Base-by-base conservation (phyloP, 2,888 invertebrate species). In the Andrena hattorfiana region DNA sequence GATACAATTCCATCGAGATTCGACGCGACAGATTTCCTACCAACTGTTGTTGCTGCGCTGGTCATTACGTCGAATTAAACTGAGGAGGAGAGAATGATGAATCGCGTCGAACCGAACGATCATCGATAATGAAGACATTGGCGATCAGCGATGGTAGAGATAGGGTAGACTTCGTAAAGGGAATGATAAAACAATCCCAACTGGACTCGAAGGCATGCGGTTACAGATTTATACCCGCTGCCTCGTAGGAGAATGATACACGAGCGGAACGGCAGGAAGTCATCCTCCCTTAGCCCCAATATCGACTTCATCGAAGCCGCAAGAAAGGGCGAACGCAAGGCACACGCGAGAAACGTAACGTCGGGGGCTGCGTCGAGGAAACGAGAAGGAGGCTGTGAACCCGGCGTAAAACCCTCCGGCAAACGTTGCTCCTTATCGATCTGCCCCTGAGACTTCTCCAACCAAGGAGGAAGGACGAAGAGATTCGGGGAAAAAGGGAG, bases 341-440 rank as follows among this genome's bases (percentile, higher is more conserved):
- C 75, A 86, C 90, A 88, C 84, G 87, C 86, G 89, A 89, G 84
- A 86, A 42, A 85, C 88, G 88, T 90, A 85, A 86, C 85, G 87
- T 88, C 83, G 87, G 85, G 83, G 85, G 88, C 82, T 88, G 85
- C 82, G 84, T 89, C 80, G 86, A 84, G 89, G 84, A 88, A 88
- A 90, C 90, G 90, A 71, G 91, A 89, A 91, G 90, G 90, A 91
- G 90, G 90, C 89, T 90, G 90, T 80, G 87, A 91, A 90, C 91
- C 89, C 89, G 89, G 92, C 91, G 90, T 91, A 92, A 92, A 92
- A 90, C 91, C 90, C 91, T 92, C 88, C 90, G 91, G 91, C 90
- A 88, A 92, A 92, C 91, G 92, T 92, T 90, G 93, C 91, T 93
- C 91, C 92, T 93, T 93, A 93, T 93, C 93, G 93, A 93, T 93